phyloP scores from a whole-genome alignment of 2,888 invertebrate genomes.

The Idaea dimidiata region DNA sequence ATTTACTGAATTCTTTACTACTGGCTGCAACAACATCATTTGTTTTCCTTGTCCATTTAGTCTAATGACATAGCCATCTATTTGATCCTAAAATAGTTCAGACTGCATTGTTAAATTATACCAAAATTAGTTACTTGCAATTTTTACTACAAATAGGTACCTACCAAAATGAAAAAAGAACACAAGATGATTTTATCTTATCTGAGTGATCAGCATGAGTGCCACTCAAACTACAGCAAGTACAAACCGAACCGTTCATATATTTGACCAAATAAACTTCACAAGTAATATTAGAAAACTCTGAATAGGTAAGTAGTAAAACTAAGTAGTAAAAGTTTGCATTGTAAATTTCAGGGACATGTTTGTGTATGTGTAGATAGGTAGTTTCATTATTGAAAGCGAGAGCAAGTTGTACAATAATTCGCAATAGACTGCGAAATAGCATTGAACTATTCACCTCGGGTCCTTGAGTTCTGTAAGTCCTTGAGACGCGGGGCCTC shows the following conservation, averaged over 20 bases:
- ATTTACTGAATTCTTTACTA: too few species aligned
- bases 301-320: background rate
- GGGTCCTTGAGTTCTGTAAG: constrained; percentile 63
- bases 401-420: background rate
- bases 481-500: constrained; percentile 67
- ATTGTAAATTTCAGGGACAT: background rate
- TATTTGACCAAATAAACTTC: background rate
- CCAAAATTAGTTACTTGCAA: background rate
- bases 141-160: background rate
- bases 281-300: background rate
- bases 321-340: background rate
- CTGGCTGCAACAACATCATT: too few species aligned
- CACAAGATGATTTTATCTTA: background rate
- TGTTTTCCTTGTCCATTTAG: too few species aligned
- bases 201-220: background rate
- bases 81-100: too few species aligned
- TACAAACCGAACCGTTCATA: background rate
- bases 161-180: background rate
- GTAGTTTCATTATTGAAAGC: background rate
- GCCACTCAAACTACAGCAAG: background rate
- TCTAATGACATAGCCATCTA: too few species aligned
- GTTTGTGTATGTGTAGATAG: background rate
- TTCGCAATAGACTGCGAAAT: constrained; percentile 22
- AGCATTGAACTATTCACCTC: constrained; percentile 64
- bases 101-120: too few species aligned